Conservation (phyloP, 1,140 invertebrate genomes). For the Archegozetes longisetosus region DNA sequence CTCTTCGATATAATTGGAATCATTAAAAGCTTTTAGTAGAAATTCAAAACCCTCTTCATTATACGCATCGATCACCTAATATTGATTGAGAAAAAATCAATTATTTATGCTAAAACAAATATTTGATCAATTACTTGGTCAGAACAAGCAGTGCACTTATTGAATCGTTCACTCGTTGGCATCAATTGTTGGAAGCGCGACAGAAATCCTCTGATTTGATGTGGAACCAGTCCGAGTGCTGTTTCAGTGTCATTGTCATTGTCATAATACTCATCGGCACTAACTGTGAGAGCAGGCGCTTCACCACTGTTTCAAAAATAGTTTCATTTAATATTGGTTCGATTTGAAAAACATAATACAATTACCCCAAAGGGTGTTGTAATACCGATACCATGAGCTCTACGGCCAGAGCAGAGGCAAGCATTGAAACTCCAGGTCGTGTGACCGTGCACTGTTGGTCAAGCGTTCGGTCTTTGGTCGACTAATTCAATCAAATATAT, state of each 20-base stretch:
- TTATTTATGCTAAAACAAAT: neutral
- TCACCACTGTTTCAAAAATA: constrained; percentile 29
- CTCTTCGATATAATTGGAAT: constrained; percentile 66
- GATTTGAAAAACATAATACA: neutral
- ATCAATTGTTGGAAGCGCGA: constrained; percentile 57
- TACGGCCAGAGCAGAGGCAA: constrained; percentile 75
- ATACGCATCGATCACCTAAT: constrained; percentile 49
- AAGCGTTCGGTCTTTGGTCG: constrained; percentile 72
- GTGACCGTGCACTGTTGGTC: constrained; percentile 99
- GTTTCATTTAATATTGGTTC: neutral
- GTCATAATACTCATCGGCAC: constrained; percentile 26
- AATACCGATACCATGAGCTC: constrained; percentile 73
- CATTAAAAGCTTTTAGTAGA: constrained; percentile 65
- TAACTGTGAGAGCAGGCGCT: constrained; percentile 39
- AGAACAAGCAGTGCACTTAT: constrained; percentile 84
- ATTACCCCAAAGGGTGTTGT: constrained; percentile 61
- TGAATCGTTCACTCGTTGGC: constrained; percentile 65
- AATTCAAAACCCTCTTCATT: constrained; percentile 51
- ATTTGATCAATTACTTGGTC: constrained; percentile 29
- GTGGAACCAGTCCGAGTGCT: constrained; percentile 68
- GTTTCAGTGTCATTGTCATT: constrained; percentile 33
- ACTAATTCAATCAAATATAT: constrained; percentile 40
- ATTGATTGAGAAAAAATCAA: constrained; percentile 15
- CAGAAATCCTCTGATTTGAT: constrained; percentile 82
- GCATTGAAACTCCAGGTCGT: constrained; percentile 75